Conservation (phyloP, 2,888 invertebrate genomes). For the Onchidella celtica region DNA sequence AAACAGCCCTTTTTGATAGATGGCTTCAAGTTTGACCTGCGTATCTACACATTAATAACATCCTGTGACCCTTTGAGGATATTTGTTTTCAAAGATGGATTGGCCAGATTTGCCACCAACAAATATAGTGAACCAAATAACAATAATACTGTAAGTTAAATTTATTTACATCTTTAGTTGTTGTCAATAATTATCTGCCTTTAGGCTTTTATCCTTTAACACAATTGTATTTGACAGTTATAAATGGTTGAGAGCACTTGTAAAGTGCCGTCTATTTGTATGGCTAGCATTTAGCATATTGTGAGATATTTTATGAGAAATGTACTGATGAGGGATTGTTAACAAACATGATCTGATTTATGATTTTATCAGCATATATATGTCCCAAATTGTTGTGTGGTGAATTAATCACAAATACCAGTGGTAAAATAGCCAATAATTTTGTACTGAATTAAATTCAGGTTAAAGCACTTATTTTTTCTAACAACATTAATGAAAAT, state of each 20-base stretch:
- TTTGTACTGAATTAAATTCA: too few species aligned
- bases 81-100: conserved; percentile 94
- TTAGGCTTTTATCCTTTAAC: too few species aligned
- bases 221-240: neutral
- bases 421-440: too few species aligned
- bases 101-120: conserved; percentile 93
- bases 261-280: neutral
- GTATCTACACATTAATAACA: conserved; percentile 93
- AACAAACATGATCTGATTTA: too few species aligned
- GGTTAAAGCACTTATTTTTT: too few species aligned
- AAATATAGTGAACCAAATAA: conserved; percentile 91
- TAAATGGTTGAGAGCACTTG: neutral
- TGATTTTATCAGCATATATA: too few species aligned
- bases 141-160: conserved; percentile 85
- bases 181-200: neutral
- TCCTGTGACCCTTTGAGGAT: conserved; percentile 94
- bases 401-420: too few species aligned
- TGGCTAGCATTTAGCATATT: too few species aligned
- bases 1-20: conserved; percentile 91
- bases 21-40: conserved; percentile 94
- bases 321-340: too few species aligned
- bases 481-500: too few species aligned
- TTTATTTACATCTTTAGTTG: neutral
- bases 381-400: too few species aligned
- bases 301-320: too few species aligned